Conservation (phyloP, 1,140 invertebrate species). For the Trichonephila clavata region DNA sequence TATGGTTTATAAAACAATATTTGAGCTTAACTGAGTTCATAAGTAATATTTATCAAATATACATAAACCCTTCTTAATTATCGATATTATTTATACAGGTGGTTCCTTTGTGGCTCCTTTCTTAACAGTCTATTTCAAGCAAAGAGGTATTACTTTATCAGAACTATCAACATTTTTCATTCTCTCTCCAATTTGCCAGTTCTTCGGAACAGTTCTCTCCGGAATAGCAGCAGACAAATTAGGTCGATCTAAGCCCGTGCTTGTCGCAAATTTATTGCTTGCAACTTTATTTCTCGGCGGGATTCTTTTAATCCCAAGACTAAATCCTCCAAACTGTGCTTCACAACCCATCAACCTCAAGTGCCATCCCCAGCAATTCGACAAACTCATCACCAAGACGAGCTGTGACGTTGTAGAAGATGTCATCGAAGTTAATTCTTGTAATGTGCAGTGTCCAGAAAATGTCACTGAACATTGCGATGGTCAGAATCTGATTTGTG, state of each 20-base stretch:
- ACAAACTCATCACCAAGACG: constrained; percentile 34
- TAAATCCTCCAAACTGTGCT: constrained; percentile 22
- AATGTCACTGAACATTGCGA: constrained; percentile 61
- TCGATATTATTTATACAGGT: background rate
- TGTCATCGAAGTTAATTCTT: constrained; percentile 43
- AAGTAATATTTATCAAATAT: too few relatives aligned
- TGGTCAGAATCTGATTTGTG: constrained; percentile 64
- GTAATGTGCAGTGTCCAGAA: constrained; percentile 55
- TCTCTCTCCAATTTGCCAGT: constrained; percentile 41
- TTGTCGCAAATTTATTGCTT: constrained; percentile 23
- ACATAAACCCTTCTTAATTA: background rate
- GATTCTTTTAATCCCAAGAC: constrained; percentile 35
- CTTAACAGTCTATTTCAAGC: constrained; percentile 59
- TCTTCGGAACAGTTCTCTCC: background rate
- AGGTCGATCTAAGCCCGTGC: constrained; percentile 59
- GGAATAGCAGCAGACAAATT: constrained; percentile 65
- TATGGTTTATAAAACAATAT: too few relatives aligned
- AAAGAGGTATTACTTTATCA: constrained; percentile 23
- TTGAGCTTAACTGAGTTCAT: too few relatives aligned
- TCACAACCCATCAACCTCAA: constrained; percentile 51
- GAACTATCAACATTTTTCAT: constrained; percentile 58
- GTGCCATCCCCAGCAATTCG: constrained; percentile 44
- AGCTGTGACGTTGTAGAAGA: constrained; percentile 44
- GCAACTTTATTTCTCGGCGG: background rate
- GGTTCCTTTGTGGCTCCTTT: constrained; percentile 53